Evolutionary conservation across 2,113 vertebrate species (phyloP), one percentile per base, ranked within the genome.

Genomic region (Cromileptes altivelis): DNA sequence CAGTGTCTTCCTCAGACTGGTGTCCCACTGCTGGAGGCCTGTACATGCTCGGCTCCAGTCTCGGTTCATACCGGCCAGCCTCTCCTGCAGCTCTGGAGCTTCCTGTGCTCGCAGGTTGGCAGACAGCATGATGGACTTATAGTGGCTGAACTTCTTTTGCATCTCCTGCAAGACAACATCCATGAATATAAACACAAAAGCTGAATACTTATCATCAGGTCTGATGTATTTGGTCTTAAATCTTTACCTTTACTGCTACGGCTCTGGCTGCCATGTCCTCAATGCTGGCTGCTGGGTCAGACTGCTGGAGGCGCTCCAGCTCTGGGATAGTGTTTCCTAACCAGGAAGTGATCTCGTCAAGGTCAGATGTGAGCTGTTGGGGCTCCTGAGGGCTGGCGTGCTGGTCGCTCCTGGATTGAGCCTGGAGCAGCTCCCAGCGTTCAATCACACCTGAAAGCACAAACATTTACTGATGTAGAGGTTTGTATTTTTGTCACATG

Each of bases 351-450:
- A 98, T 87, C 21, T 95, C 50, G 0, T 89, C 71, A 42, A 99
- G 94, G 82, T 97, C 96, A 1, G 94, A 89, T 15, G 92, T 93
- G 70, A 98, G 93, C 78, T 92, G 92, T 64, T 95, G 93, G 45
- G 93, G 71, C 17, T 95, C 94, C 78, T 93, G 94, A 71, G 94
- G 94, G 70, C 89, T 81, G 11, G 89, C 18, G 23, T 10, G 68
- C 37, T 93, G 96, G 52, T 93, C 91, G 81, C 92, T 95, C 50
- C 96, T 94, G 57, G 96, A 96, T 78, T 94, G 96, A 37, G 96
- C 97, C 91, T 96, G 95, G 25, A 97, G 91, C 78, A 97, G 95
- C 86, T 98, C 97, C 98, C 97, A 98, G 75, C 96, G 96, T 74
- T 97, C 97, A 10, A 98, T 97, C 84, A 96, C 94, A 64, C 96